A percentile compares a stretch with the other conserved stretches of the same genome.
These are phyloP conservation scores for Reinhardtius hippoglossoides DNA, from an alignment of 2,113 vertebrate genomes.

Conservation along the genomic window DNA sequence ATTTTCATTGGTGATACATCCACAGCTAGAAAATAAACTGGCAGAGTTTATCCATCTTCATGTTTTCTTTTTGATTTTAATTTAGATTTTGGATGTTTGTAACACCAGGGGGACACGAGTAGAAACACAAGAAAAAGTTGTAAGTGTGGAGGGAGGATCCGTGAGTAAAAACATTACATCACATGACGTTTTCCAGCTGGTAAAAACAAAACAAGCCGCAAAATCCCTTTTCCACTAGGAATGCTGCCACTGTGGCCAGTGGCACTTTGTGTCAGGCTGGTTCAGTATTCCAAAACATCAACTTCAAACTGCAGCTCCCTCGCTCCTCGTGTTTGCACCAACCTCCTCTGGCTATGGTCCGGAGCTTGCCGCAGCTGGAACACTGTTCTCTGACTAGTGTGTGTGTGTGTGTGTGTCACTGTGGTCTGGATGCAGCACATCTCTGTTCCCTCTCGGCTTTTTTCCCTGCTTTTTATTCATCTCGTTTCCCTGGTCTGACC, in stretches of 20 bases:
- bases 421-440: slow-evolving; percentile 69
- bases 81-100: background rate
- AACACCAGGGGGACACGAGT: background rate
- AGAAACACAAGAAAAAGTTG: background rate
- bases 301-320: slow-evolving; percentile 25
- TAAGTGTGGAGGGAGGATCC: slow-evolving; percentile 1
- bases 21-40: background rate
- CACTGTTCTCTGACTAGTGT: slow-evolving; percentile 50
- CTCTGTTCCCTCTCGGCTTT: slow-evolving; percentile 37
- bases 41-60: background rate
- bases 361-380: slow-evolving; percentile 57
- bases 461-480: slow-evolving; percentile 37
- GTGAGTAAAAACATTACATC: slow-evolving; percentile 20
- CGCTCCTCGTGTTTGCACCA: background rate
- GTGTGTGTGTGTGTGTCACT: slow-evolving; percentile 46
- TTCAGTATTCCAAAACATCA: slow-evolving; percentile 48
- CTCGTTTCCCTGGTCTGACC: slow-evolving; percentile 39
- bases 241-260: slow-evolving; percentile 11
- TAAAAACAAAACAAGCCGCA: slow-evolving; percentile 35
- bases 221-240: slow-evolving; percentile 44
- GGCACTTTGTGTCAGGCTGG: slow-evolving; percentile 30
- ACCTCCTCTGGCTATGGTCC: slow-evolving; percentile 54
- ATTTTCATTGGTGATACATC: background rate
- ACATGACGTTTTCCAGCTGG: slow-evolving; percentile 30
- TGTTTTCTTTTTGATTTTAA: background rate